Percentiles rank a stretch among this genome's conserved stretches.
These are phyloP conservation scores for Caenorhabditis macrosperma DNA, from an alignment of 2,888 invertebrate genomes.

Conservation along the genomic window DNA sequence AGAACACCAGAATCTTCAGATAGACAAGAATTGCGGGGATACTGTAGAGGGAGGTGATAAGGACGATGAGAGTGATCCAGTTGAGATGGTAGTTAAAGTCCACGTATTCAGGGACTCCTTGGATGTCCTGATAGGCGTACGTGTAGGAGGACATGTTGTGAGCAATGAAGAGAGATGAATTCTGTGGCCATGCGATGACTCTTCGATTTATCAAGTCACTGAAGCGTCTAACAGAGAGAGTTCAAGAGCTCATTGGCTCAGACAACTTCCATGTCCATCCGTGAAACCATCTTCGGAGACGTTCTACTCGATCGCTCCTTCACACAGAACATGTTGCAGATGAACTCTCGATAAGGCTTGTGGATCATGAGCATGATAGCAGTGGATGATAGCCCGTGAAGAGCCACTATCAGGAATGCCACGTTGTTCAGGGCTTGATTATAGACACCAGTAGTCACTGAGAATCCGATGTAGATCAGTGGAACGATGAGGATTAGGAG, in stretches of 20 bases:
- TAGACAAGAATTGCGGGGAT: not conserved
- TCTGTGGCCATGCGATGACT: too few species aligned
- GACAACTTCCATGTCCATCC: too few species aligned
- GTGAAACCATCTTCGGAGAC: too few species aligned
- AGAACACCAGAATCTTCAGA: not conserved
- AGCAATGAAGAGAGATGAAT: too few species aligned
- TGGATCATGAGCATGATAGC: constrained; percentile 29
- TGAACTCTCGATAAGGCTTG: constrained; percentile 31
- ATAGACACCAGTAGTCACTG: constrained; percentile 3
- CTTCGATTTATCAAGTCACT: too few species aligned
- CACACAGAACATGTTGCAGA: not conserved
- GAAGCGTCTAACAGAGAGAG: too few species aligned
- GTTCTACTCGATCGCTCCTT: too few species aligned
- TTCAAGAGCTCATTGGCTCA: too few species aligned
- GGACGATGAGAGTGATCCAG: not conserved
- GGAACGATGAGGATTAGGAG: constrained; percentile 7
- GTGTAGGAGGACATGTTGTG: too few species aligned
- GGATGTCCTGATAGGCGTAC: not conserved
- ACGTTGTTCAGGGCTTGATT: constrained; percentile 36
- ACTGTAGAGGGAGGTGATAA: not conserved
- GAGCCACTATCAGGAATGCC: constrained; percentile 13
- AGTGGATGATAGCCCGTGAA: constrained; percentile 29
- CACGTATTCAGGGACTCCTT: not conserved
- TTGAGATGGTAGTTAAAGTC: not conserved
- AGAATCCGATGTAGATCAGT: not conserved